phyloP scores from a whole-genome alignment of 2,797 vertebrate species.

The Aselliscus stoliczkanus region DNA sequence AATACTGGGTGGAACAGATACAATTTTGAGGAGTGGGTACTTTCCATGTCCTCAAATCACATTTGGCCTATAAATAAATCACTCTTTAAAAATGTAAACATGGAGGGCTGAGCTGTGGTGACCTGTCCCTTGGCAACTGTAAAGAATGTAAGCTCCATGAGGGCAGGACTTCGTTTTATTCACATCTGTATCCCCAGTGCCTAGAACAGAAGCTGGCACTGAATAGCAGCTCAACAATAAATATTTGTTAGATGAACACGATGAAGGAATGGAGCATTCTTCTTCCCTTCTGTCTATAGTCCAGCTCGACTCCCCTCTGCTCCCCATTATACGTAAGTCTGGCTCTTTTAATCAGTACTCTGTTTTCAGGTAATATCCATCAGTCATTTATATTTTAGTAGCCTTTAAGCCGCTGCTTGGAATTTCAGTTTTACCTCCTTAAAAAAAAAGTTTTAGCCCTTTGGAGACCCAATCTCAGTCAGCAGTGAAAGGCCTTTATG shows the following conservation, averaged over 20 bases:
- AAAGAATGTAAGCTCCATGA: neutral
- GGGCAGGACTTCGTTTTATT: neutral
- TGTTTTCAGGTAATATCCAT: neutral
- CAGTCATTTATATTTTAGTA: neutral
- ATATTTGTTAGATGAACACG: neutral
- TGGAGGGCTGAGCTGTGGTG: neutral
- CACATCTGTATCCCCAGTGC: neutral
- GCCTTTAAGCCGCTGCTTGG: neutral
- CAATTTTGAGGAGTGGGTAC: neutral
- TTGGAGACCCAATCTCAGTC: neutral
- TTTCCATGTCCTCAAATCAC: conserved; percentile 12
- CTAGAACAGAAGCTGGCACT: neutral
- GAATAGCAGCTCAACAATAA: neutral
- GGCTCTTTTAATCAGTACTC: neutral
- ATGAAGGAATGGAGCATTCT: neutral
- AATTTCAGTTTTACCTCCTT: neutral
- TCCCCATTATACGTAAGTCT: neutral
- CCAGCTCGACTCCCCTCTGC: neutral
- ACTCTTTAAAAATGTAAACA: neutral
- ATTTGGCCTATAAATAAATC: neutral
- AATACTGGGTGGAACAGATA: neutral
- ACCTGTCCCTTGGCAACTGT: neutral
- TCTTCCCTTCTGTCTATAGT: neutral
- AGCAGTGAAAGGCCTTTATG: neutral
- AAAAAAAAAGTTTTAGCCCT: neutral